Evolutionary conservation across 2,113 vertebrate species (phyloP), one percentile per base, ranked within the genome.

Genomic region (Gavialis gangeticus): DNA sequence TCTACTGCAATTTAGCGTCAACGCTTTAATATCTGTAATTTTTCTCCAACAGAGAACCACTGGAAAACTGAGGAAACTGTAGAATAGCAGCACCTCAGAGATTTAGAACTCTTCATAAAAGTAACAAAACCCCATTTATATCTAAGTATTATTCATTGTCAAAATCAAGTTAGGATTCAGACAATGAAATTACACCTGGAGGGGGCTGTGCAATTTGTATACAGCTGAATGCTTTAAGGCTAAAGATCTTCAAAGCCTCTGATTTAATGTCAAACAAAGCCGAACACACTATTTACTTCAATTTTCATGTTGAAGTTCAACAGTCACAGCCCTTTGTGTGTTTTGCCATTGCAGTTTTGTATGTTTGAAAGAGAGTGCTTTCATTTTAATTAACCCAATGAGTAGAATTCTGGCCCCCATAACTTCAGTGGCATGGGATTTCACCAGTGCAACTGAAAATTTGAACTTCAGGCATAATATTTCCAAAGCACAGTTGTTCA

Each of bases 1-100:
- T 94, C 66, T 59, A 73, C 85, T 86, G 46, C 77, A 78, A 94
- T 88, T 62, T 58, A 76, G 12, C 87, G 90, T 96, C 87, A 95
- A 94, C 46, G 75, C 25, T 62, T 89, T 75, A 24, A 34, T 67
- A 73, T 55, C 88, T 85, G 66, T 75, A 82, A 60, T 28, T 57
- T 91, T 54, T 71, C 13, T 24, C 57, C 54, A 18, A 57, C 73
- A 75, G 92, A 82, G 63, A 91, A 80, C 79, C 75, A 80, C 76
- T 66, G 59, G 54, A 91, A 91, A 95, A 88, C 19, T 60, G 86
- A 2, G 79, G 30, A 58, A 88, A 82, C 17, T 84, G 24, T 82
- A 87, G 64, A 24, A 57, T 24, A 75, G 83, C 62, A 67, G 21
- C 82, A 24, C 58, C 81, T 56, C 2, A 25, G 27, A 88, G 58